Conservation (phyloP, 2,888 invertebrate genomes). For the Conops quadrifasciatus region DNA sequence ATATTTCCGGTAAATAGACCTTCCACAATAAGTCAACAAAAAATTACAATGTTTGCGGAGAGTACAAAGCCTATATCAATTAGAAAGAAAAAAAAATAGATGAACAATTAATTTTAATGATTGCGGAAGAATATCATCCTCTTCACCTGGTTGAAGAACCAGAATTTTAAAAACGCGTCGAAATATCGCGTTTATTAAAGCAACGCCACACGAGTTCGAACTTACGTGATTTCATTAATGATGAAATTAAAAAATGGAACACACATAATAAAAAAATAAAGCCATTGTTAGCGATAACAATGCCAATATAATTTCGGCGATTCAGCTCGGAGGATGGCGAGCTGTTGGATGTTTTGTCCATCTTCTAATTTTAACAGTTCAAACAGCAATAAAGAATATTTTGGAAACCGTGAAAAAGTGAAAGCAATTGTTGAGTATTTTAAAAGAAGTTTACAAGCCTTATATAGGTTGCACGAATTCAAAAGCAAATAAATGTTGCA, state of each 20-base stretch:
- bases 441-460: constrained; percentile 24
- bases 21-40: no score
- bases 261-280: constrained; percentile 32
- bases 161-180: not conserved
- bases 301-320: constrained; percentile 33
- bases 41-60: no score
- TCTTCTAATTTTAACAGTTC: constrained; percentile 30
- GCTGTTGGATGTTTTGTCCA: constrained; percentile 37
- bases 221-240: constrained; percentile 18
- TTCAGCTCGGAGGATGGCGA: constrained; percentile 33
- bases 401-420: constrained; percentile 12
- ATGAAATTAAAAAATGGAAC: constrained; percentile 33
- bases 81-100: no score
- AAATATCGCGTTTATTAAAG: not conserved
- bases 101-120: no score
- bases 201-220: constrained; percentile 22
- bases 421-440: constrained; percentile 34
- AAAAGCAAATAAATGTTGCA: constrained; percentile 37
- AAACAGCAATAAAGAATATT: constrained; percentile 29
- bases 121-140: no score
- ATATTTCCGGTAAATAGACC: no score
- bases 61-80: no score
- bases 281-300: constrained; percentile 32
- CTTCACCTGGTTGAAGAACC: no score
- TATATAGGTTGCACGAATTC: constrained; percentile 30